These are phyloP conservation scores for Paramisgurnus dabryanus DNA, from an alignment of 2,113 vertebrate species.

Conservation along the genomic window DNA sequence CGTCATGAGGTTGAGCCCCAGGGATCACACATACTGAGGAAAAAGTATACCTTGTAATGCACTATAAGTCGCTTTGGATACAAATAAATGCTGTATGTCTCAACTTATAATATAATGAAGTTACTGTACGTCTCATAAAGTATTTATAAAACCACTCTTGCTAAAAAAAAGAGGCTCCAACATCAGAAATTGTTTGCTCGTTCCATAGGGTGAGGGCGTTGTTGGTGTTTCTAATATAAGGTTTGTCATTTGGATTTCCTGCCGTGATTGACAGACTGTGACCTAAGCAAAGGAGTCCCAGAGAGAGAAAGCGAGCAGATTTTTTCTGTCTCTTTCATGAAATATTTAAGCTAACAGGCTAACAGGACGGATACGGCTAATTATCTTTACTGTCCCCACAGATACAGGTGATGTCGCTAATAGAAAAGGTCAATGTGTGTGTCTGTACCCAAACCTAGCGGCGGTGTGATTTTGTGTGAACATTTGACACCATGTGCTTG, in stretches of 20 bases:
- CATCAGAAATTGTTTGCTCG: background rate
- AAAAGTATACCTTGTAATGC: no score
- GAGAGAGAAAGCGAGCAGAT: constrained; percentile 12
- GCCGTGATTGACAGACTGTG: constrained; percentile 30
- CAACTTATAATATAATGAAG: no score
- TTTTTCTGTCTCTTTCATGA: constrained; percentile 25
- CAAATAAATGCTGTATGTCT: no score
- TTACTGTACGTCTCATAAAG: no score
- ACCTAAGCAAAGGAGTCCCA: constrained; percentile 23
- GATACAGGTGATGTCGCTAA: constrained; percentile 24
- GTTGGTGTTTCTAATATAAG: constrained; percentile 12
- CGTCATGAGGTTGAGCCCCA: no score
- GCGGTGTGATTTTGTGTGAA: constrained; percentile 23
- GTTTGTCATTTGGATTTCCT: constrained; percentile 1
- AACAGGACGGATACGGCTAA: constrained; percentile 29
- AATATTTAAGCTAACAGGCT: constrained; percentile 43
- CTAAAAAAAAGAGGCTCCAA: background rate
- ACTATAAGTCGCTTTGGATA: no score
- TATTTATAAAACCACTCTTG: background rate
- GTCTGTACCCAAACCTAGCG: constrained; percentile 26
- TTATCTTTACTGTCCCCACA: constrained; percentile 23
- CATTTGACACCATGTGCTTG: constrained; percentile 12
- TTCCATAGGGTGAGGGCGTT: background rate
- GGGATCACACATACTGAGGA: no score
- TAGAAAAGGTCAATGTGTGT: constrained; percentile 22